Evolutionary conservation across 1,140 invertebrate species (phyloP).

Genomic region (Drosophila melanica): DNA sequence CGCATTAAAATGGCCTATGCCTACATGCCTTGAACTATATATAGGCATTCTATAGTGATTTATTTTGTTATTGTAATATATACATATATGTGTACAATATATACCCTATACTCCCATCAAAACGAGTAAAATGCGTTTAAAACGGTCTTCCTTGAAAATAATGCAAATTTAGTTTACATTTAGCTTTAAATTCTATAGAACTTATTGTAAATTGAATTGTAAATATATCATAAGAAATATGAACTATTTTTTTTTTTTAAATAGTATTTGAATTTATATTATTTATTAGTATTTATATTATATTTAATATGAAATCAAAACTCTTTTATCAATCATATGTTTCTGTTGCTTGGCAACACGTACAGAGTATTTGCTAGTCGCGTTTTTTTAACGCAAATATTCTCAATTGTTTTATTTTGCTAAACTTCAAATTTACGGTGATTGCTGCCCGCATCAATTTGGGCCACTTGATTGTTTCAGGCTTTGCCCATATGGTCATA

Average conservation of each 20-base stretch:
- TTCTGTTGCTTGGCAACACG: too few species aligned
- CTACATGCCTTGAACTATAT: conserved; percentile 37
- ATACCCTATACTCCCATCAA: conserved; percentile 15
- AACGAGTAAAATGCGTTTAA: not conserved
- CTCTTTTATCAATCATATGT: too few species aligned
- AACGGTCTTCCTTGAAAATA: too few species aligned
- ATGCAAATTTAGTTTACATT: too few species aligned
- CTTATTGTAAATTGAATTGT: too few species aligned
- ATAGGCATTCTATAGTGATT: conserved; percentile 37
- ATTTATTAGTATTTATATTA: too few species aligned
- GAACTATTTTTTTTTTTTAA: too few species aligned
- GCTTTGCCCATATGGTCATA: conserved; percentile 38
- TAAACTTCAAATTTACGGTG: conserved; percentile 20
- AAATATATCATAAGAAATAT: too few species aligned
- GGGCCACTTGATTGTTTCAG: conserved; percentile 29
- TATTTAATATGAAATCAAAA: too few species aligned
- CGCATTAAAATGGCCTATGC: conserved; percentile 35
- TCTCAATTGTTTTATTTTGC: conserved; percentile 18
- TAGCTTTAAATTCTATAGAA: too few species aligned
- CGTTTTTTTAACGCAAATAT: not conserved
- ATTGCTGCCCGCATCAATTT: conserved; percentile 44
- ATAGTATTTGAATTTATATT: too few species aligned
- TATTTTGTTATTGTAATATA: not conserved
- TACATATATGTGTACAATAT: not conserved
- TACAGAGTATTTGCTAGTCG: conserved; percentile 7